Evolutionary conservation across 92 coral and sea anemone species (phyloP).

Genomic region (Phenganax marumi): DNA sequence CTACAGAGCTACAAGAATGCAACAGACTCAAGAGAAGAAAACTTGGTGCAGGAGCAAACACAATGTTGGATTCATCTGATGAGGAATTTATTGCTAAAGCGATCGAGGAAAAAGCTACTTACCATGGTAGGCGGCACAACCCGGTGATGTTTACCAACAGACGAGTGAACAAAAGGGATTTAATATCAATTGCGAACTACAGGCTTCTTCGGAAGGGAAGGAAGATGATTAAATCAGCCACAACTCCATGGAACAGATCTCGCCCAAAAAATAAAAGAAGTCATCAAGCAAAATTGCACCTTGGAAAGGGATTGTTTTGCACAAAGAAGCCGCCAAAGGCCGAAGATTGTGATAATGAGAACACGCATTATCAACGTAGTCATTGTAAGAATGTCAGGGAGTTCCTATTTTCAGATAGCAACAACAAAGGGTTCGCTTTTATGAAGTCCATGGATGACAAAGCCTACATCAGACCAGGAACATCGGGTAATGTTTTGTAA

Average conservation of each 20-base stretch:
- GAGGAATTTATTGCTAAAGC: constrained; percentile 31
- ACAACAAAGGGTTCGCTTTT: constrained; percentile 30
- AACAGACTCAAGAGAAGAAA: constrained; percentile 23
- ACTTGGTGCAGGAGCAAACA: constrained; percentile 38
- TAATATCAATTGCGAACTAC: constrained; percentile 48
- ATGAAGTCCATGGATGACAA: constrained; percentile 49
- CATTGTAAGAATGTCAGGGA: constrained; percentile 27
- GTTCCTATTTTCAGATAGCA: constrained; percentile 11
- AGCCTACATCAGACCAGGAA: constrained; percentile 59
- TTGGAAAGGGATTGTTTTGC: constrained; percentile 49
- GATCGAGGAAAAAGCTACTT: constrained; percentile 39
- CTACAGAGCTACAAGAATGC: not conserved
- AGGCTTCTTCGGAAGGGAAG: constrained; percentile 40
- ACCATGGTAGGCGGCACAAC: constrained; percentile 24
- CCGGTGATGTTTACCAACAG: constrained; percentile 35
- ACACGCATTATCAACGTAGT: constrained; percentile 58
- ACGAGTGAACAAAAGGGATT: constrained; percentile 46
- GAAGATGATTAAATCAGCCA: constrained; percentile 52
- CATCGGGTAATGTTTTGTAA: no score
- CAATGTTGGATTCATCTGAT: constrained; percentile 3
- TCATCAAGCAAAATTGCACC: constrained; percentile 46
- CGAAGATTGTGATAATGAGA: constrained; percentile 46
- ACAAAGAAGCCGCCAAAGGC: constrained; percentile 61
- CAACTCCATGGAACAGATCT: constrained; percentile 60
- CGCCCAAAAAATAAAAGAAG: constrained; percentile 45